Evolutionary conservation across 1,140 invertebrate species (phyloP), one percentile per base, ranked within the genome.

Genomic region (Drosophila willistoni): DNA sequence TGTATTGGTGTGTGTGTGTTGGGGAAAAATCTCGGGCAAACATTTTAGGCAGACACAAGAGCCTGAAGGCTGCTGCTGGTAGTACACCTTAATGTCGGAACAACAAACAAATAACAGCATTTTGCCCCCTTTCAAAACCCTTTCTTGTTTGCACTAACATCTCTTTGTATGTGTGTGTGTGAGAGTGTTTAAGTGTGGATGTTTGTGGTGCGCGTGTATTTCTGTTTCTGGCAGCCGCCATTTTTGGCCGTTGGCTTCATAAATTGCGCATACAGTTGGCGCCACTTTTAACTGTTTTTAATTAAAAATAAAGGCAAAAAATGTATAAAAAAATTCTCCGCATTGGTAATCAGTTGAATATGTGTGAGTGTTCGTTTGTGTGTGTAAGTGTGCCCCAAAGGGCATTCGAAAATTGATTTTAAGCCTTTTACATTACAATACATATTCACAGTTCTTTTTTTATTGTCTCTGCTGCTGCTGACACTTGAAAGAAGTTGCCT

Each of bases 221-320:
- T 68, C 64, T 77, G 66, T 39, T 60, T 39, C 42, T 80, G 75
- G 75, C 75, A 77, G 75, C 56, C 59, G 41, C 56, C 74, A 77
- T 73, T 79, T 51, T 79, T 79, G 42, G 7, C 19, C 36, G 41
- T 29, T 25, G 73, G 79, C 73, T 70, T 71, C 73, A 83, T 77
- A 83, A 77, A 89, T 83, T 89, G 69, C 17, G 59, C 72, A 74
- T 68, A 80, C 73, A 79, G 64, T 70, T 60, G 70, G 54, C 25
- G 22, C 77, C 80, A 69, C 59, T 70, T 89, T 89, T 80, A 87
- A 89, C 84, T 67, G 76, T 80, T 89, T 86, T 87, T 87, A 87
- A 87, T 87, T 89, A 89, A 84, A 83, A 59, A 19, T 89, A 84
- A 84, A 83, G 17, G 33, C 33, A 39, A 56, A 29, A 29, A 34